A percentile compares a stretch with the other conserved stretches of the same genome.
Evolutionary conservation across 2,113 vertebrate species (phyloP).

Genomic region (Lepidothrix coronata): DNA sequence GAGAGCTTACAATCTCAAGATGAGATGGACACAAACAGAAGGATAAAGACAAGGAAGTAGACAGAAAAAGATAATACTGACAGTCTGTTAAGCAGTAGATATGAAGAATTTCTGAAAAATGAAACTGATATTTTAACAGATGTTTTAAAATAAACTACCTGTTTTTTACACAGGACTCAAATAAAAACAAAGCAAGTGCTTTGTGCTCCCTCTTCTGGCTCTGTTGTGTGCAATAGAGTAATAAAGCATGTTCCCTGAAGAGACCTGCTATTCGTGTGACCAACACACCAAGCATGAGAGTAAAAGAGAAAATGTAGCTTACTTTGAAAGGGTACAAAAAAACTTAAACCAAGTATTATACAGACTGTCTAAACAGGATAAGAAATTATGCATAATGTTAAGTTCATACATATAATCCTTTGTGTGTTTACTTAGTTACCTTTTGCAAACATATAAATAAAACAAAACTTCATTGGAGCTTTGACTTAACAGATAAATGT

Average conservation of each 20-base stretch:
- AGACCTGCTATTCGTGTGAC: not conserved
- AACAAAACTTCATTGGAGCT: not conserved
- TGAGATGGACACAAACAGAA: not conserved
- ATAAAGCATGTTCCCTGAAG: not conserved
- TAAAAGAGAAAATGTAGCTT: not conserved
- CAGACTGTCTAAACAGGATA: not conserved
- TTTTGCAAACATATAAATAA: not conserved
- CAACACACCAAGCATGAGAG: not conserved
- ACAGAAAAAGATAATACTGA: not conserved
- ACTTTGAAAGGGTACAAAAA: not conserved
- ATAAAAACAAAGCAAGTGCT: slow-evolving; percentile 35
- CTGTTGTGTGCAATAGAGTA: not conserved
- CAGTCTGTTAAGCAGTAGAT: not conserved
- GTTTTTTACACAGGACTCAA: slow-evolving; percentile 10
- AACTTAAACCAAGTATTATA: not conserved
- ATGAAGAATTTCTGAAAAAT: not conserved
- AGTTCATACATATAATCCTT: not conserved
- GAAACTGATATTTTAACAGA: not conserved
- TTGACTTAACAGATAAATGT: not conserved
- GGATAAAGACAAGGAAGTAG: slow-evolving; percentile 21
- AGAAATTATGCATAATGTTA: not conserved
- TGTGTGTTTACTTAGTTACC: not conserved
- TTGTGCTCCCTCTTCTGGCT: slow-evolving; percentile 57
- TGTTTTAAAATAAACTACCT: slow-evolving; percentile 11
- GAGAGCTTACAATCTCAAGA: slow-evolving; percentile 7